Evolutionary conservation across 1,140 invertebrate genomes (phyloP).

Genomic region (Octopus sinensis): DNA sequence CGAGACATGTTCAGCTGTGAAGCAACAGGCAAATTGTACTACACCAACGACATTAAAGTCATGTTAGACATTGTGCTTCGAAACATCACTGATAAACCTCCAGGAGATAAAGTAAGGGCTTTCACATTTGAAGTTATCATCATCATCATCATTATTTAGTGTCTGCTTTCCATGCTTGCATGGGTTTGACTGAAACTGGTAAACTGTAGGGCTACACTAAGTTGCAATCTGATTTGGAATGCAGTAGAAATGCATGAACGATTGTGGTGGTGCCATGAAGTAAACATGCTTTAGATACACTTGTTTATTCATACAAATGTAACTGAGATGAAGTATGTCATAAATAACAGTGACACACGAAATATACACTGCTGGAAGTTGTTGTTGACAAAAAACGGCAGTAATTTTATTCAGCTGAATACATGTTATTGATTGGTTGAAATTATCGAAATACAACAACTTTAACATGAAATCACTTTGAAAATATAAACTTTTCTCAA

Average conservation of each 20-base stretch:
- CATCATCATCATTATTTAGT: not conserved
- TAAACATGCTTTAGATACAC: not conserved
- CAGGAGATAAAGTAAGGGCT: slow-evolving; percentile 74
- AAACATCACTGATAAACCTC: slow-evolving; percentile 80
- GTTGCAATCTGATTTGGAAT: not conserved
- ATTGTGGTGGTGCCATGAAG: not conserved
- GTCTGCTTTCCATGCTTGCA: too few species aligned
- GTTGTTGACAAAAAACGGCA: too few species aligned
- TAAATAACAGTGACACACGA: too few species aligned
- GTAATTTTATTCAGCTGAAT: too few species aligned
- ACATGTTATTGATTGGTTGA: too few species aligned
- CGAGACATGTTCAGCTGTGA: slow-evolving; percentile 77
- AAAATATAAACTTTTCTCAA: too few species aligned
- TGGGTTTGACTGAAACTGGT: too few species aligned
- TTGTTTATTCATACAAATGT: not conserved
- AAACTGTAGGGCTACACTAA: too few species aligned
- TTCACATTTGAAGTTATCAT: not conserved
- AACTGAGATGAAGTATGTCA: too few species aligned
- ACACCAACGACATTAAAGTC: slow-evolving; percentile 89
- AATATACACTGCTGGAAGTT: too few species aligned
- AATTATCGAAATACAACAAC: too few species aligned
- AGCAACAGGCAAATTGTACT: slow-evolving; percentile 78
- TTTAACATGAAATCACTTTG: too few species aligned
- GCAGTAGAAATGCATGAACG: not conserved
- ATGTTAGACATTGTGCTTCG: slow-evolving; percentile 86